Evolutionary conservation across 2,797 vertebrate genomes (phyloP).

Genomic region (Dallia pectoralis): DNA sequence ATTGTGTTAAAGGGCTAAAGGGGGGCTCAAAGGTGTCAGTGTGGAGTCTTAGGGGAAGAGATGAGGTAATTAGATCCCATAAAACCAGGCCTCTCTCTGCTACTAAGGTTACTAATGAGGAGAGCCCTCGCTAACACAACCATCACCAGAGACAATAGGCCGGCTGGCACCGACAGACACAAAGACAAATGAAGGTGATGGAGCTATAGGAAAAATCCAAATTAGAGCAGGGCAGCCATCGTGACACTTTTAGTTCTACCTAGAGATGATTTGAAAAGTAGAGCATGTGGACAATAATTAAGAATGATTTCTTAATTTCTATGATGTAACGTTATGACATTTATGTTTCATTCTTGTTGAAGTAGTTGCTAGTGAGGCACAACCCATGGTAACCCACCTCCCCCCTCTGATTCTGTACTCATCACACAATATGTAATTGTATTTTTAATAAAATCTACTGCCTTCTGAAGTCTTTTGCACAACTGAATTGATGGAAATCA

Average conservation of each 20-base stretch:
- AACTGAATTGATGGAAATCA: too few relatives aligned
- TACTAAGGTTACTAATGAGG: constrained; percentile 20
- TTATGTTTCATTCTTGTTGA: too few relatives aligned
- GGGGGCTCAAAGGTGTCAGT: constrained; percentile 1
- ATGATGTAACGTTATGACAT: too few relatives aligned
- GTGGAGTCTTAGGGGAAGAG: constrained; percentile 7
- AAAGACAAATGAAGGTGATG: constrained; percentile 15
- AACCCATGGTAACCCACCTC: too few relatives aligned
- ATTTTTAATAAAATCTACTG: too few relatives aligned
- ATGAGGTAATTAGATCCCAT: constrained; percentile 24
- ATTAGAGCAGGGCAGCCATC: neutral
- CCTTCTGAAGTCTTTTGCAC: too few relatives aligned
- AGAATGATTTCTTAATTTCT: too few relatives aligned
- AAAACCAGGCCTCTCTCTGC: constrained; percentile 1
- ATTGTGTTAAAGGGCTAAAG: constrained; percentile 18
- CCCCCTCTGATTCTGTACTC: too few relatives aligned
- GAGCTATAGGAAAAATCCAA: neutral
- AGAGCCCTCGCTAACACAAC: constrained; percentile 3
- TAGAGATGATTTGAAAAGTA: neutral
- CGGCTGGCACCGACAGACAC: neutral
- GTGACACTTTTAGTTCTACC: neutral
- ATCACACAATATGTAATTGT: too few relatives aligned
- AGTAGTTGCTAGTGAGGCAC: too few relatives aligned
- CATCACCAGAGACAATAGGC: neutral
- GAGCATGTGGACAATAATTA: too few relatives aligned